Evolutionary conservation across 2,888 invertebrate genomes (phyloP).

Genomic region (Orchesella flavescens): DNA sequence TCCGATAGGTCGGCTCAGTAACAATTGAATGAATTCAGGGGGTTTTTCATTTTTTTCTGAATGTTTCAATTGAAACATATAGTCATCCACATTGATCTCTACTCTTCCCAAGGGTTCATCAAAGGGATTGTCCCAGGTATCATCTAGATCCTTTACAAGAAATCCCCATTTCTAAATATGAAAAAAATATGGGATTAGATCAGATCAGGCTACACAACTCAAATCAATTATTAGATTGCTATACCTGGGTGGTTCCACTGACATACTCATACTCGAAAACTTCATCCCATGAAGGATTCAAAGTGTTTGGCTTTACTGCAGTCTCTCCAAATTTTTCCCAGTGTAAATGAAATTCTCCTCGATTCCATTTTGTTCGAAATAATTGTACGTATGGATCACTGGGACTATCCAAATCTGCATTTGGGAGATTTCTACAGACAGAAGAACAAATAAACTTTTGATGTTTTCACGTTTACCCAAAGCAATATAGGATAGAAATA

Average conservation of each 20-base stretch:
- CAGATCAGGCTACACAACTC: neutral
- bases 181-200: neutral
- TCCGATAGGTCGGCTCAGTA: constrained; percentile 38
- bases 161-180: constrained; percentile 35
- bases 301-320: neutral
- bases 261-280: neutral
- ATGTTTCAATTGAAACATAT: constrained; percentile 13
- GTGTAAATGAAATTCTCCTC: neutral
- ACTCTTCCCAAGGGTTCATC: constrained; percentile 45
- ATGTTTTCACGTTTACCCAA: neutral
- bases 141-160: constrained; percentile 44
- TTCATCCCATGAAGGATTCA: constrained; percentile 4
- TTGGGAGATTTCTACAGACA: constrained; percentile 41
- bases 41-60: neutral
- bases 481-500: neutral
- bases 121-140: constrained; percentile 20
- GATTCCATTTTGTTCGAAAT: neutral
- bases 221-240: neutral
- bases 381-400: neutral
- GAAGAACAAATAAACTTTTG: neutral
- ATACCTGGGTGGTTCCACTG: neutral
- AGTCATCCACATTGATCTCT: constrained; percentile 30
- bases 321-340: neutral
- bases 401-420: neutral
- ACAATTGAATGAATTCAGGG: constrained; percentile 24